phyloP scores from a whole-genome alignment of 2,888 invertebrate genomes.

The Pheosia gnoma region DNA sequence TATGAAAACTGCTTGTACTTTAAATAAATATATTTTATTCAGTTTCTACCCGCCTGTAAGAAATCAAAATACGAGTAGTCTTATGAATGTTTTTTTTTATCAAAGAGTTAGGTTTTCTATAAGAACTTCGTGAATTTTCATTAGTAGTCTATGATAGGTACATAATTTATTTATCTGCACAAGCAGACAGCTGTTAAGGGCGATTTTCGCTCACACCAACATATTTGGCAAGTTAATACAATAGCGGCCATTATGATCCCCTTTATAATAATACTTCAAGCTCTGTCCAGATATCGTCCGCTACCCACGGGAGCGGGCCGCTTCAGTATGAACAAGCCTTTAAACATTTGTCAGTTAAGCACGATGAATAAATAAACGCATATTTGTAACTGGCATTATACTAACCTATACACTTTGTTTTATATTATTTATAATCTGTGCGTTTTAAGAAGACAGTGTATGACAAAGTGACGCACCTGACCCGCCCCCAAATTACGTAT shows the following conservation, averaged over 20 bases:
- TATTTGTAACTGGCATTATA: slow-evolving; percentile 51
- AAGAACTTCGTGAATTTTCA: no score
- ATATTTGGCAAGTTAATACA: slow-evolving; percentile 67
- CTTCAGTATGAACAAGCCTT: slow-evolving; percentile 16
- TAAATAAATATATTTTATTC: no score
- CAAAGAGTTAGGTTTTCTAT: no score
- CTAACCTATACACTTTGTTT: slow-evolving; percentile 67
- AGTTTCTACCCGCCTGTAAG: no score
- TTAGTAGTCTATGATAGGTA: no score
- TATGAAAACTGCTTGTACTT: no score
- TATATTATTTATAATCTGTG: slow-evolving; percentile 35
- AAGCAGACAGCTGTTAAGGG: slow-evolving; percentile 16
- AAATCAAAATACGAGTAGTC: no score
- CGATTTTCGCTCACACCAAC: slow-evolving; percentile 66
- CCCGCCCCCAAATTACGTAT: no score
- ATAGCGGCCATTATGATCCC: slow-evolving; percentile 27
- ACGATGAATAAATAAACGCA: slow-evolving; percentile 57
- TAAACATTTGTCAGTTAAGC: slow-evolving; percentile 66
- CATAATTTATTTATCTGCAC: no score
- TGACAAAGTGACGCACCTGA: not conserved
- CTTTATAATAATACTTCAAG: slow-evolving; percentile 24
- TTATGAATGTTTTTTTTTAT: no score
- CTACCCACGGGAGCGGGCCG: not conserved
- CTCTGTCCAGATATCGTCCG: slow-evolving; percentile 5
- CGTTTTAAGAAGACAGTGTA: not conserved